These are phyloP conservation scores for Lycocorax pyrrhopterus DNA, from an alignment of 2,113 vertebrate species.

Conservation along the genomic window DNA sequence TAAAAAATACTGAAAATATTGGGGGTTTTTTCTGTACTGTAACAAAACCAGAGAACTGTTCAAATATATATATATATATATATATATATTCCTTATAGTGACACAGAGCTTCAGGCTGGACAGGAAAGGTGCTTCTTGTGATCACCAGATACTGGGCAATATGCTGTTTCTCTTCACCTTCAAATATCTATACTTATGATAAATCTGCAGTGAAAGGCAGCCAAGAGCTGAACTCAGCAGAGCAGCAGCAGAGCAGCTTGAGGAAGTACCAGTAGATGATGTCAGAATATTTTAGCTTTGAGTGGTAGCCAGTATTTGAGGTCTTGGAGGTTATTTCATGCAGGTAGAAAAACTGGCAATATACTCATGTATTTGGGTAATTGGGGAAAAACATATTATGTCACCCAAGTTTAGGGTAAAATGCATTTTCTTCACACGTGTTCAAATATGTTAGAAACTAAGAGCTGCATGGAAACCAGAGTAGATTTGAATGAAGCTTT, in stretches of 20 bases:
- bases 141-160: background rate
- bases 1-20: background rate
- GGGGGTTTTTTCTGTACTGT: background rate
- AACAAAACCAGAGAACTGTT: background rate
- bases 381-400: background rate
- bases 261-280: slow-evolving; percentile 24
- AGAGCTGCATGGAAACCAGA: background rate
- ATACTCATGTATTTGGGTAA: background rate
- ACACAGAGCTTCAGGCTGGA: background rate
- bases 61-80: background rate
- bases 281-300: slow-evolving; percentile 55
- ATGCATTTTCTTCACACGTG: background rate
- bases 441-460: background rate
- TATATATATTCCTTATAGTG: background rate
- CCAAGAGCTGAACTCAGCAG: slow-evolving; percentile 45
- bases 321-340: background rate
- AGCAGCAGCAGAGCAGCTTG: slow-evolving; percentile 27
- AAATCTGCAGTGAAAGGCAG: slow-evolving; percentile 7
- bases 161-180: background rate
- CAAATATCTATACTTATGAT: background rate
- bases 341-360: background rate
- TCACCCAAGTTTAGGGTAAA: background rate
- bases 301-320: background rate
- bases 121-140: background rate
- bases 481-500: background rate